These are phyloP conservation scores for Acanthiza pusilla DNA, from an alignment of 2,797 vertebrate species.

Conservation along the genomic window DNA sequence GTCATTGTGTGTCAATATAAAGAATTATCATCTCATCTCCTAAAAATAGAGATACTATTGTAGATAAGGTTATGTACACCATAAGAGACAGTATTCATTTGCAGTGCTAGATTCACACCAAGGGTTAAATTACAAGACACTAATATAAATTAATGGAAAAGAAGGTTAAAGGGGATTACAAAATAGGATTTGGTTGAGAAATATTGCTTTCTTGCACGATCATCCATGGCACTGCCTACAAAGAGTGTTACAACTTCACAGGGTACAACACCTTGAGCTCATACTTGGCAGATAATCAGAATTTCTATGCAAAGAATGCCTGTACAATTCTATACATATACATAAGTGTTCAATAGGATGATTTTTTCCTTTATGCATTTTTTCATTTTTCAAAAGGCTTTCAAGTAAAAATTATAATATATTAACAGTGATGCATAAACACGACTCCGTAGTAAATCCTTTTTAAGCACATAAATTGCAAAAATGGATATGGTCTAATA, in stretches of 20 bases:
- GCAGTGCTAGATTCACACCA: neutral
- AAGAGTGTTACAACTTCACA: neutral
- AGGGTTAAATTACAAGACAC: neutral
- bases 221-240: accelerated
- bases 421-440: neutral
- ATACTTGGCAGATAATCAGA: neutral
- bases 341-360: neutral
- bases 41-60: neutral
- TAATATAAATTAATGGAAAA: neutral
- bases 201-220: neutral
- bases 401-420: neutral
- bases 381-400: neutral
- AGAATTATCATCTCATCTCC: neutral
- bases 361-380: neutral
- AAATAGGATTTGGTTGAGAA: neutral
- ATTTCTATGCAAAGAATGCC: neutral
- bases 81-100: neutral
- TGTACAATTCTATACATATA: neutral
- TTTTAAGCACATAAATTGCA: neutral
- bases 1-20: neutral
- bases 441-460: neutral
- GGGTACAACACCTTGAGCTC: neutral
- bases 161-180: neutral
- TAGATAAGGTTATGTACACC: neutral
- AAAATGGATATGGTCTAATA: neutral